Evolutionary conservation across 2,113 vertebrate genomes (phyloP).

Genomic region (Cariama cristata): DNA sequence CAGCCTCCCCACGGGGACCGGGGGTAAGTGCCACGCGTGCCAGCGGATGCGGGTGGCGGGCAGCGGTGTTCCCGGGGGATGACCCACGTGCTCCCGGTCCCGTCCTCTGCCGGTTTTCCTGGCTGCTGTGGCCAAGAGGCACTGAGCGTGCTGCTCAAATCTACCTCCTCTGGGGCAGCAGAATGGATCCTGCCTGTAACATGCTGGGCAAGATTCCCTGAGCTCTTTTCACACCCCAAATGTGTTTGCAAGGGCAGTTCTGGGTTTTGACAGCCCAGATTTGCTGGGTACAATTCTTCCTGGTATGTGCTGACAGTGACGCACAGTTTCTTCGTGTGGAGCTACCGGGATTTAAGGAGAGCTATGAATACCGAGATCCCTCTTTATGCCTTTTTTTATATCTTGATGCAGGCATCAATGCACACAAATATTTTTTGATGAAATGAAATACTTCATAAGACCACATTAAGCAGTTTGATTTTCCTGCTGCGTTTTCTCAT

Average conservation of each 20-base stretch:
- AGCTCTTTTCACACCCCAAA: not conserved
- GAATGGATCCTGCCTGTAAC: not conserved
- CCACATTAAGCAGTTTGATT: not conserved
- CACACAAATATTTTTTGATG: not conserved
- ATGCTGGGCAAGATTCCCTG: not conserved
- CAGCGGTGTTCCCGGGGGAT: rapidly evolving
- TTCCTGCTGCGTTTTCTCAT: not conserved
- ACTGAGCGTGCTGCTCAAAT: not conserved
- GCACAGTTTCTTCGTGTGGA: not conserved
- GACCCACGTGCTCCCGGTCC: rapidly evolving
- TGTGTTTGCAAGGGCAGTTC: not conserved
- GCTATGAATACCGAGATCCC: not conserved
- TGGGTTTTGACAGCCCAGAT: not conserved
- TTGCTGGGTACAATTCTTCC: not conserved
- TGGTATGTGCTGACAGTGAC: not conserved
- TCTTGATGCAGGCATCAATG: not conserved
- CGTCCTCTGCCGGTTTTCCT: not conserved
- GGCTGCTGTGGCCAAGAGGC: not conserved
- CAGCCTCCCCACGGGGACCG: slow-evolving; percentile 75
- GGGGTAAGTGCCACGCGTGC: slow-evolving; percentile 78
- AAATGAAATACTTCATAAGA: not conserved
- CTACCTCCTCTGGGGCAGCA: not conserved
- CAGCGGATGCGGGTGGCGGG: rapidly evolving
- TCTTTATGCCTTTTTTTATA: not conserved
- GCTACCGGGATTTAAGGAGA: not conserved